Conservation (phyloP, 2,113 vertebrate species). For the human region GRCh38 chr4:21380501-21381000, state of each 20-base stretch:
- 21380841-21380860: not conserved
- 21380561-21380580: not conserved
- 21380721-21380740: not conserved
- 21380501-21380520: not conserved
- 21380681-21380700: not conserved
- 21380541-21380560: not conserved
- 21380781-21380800: not conserved
- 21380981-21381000: not conserved
- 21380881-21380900: not conserved
- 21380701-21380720: not conserved
- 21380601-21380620: not conserved
- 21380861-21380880: not conserved
- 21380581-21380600: not conserved
- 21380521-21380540: not conserved
- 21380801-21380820: not conserved
- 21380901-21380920: not conserved
- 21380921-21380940: not conserved
- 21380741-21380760: not conserved
- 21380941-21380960: not conserved
- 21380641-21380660: not conserved
- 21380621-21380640: not conserved
- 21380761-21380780: not conserved
- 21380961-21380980: not conserved
- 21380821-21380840: not conserved
- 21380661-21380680: not conserved